Percentiles rank a stretch among this genome's conserved stretches.
Conservation (phyloP, 2,888 invertebrate genomes). For the Noctua fimbriata region DNA sequence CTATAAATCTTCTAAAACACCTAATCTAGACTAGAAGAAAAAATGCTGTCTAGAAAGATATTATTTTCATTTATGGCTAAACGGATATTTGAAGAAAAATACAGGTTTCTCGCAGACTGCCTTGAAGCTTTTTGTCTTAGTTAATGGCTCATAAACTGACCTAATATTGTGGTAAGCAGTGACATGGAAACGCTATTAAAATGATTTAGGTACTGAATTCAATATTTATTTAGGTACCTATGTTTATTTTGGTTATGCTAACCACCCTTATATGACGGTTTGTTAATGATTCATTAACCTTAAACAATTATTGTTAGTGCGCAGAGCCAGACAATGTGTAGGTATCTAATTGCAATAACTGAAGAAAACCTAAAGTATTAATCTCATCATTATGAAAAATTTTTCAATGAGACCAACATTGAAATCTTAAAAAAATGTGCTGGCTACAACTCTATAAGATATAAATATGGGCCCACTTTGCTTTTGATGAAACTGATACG, state of each 20-base stretch:
- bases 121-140: neutral
- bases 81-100: conserved; percentile 3
- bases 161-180: neutral
- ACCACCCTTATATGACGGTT: neutral
- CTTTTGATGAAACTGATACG: too few relatives aligned
- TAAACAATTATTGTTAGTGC: neutral
- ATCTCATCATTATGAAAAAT: neutral
- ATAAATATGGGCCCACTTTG: too few relatives aligned
- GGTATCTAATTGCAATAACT: neutral
- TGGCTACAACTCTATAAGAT: neutral
- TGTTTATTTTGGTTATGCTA: neutral
- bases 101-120: neutral
- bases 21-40: conserved; percentile 2
- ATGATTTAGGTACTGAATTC: conserved; percentile 10
- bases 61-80: conserved; percentile 21
- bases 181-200: neutral
- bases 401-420: neutral
- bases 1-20: conserved; percentile 32
- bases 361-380: neutral
- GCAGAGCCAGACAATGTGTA: neutral
- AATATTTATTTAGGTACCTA: neutral
- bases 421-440: neutral
- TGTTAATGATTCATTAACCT: neutral
- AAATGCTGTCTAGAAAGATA: conserved; percentile 8
- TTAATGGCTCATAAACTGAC: neutral